Conservation (phyloP, 2,113 vertebrate genomes). For the Datnioides undecimradiatus region DNA sequence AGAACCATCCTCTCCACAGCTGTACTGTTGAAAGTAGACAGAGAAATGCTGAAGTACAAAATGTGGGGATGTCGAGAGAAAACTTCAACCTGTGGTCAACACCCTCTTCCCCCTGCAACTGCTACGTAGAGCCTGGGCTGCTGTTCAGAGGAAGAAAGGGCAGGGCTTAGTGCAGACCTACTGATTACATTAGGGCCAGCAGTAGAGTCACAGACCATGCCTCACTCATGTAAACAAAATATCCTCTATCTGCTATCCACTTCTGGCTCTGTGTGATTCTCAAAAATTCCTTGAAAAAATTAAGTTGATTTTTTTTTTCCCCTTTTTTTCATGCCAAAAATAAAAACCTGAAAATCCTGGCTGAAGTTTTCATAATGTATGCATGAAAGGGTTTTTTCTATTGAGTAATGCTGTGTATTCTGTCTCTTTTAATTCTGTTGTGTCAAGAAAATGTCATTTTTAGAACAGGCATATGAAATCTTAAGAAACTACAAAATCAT, state of each 20-base stretch:
- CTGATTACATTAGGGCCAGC: constrained; percentile 22
- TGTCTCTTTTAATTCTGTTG: neutral
- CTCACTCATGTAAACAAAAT: constrained; percentile 16
- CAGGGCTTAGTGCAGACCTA: constrained; percentile 3
- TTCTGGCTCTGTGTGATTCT: constrained; percentile 14
- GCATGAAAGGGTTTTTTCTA: too few relatives aligned
- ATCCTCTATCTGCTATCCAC: neutral
- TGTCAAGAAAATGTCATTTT: neutral
- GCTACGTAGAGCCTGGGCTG: neutral
- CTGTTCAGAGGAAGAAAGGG: neutral
- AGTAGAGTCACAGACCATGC: constrained; percentile 15
- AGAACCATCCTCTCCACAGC: neutral
- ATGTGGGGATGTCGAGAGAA: constrained; percentile 14
- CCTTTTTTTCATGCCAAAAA: too few relatives aligned
- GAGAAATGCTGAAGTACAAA: constrained; percentile 43
- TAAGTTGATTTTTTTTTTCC: too few relatives aligned
- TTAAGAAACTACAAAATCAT: neutral
- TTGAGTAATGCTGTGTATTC: neutral
- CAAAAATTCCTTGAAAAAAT: too few relatives aligned
- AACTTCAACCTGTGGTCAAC: constrained; percentile 4
- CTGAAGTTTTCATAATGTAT: too few relatives aligned
- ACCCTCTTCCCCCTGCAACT: neutral
- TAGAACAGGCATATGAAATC: neutral
- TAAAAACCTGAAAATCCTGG: too few relatives aligned
- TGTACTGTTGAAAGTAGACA: neutral